Conservation (phyloP, 2,888 invertebrate species). For the Hydrotaea cyrtoneurina region DNA sequence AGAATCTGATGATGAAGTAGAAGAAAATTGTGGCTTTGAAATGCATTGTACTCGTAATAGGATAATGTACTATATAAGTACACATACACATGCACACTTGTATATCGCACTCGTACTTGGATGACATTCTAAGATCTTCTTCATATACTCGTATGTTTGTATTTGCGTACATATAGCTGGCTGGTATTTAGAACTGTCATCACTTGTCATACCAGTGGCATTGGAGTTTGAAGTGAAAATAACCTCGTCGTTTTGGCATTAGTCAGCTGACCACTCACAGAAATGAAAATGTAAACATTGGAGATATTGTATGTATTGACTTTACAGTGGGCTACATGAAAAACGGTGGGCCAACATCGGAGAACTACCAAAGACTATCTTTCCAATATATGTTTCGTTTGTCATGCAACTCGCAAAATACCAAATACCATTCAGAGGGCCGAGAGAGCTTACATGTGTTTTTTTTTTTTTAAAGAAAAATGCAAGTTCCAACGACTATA, state of each 20-base stretch:
- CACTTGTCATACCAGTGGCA: slow-evolving; percentile 39
- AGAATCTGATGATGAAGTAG: neutral
- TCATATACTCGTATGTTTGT: neutral
- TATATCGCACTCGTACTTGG: neutral
- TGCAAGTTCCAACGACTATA: too few species aligned
- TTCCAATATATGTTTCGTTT: too few species aligned
- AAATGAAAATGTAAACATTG: neutral
- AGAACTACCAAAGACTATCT: too few species aligned
- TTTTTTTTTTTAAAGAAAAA: too few species aligned
- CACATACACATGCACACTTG: neutral
- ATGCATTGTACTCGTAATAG: neutral
- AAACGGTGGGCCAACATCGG: too few species aligned
- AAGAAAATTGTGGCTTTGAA: neutral
- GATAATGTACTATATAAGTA: neutral
- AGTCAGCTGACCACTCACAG: neutral
- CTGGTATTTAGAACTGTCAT: slow-evolving; percentile 22
- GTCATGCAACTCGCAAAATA: too few species aligned
- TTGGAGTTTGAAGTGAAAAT: neutral
- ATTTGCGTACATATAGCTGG: neutral
- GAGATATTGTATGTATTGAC: neutral
- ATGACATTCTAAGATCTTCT: slow-evolving; percentile 1
- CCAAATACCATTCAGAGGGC: too few species aligned
- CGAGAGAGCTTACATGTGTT: too few species aligned
- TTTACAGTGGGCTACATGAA: neutral
- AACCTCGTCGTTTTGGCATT: neutral